Evolutionary conservation across 2,797 vertebrate species (phyloP), one percentile per base, ranked within the genome.

Genomic region (Tamandua tetradactyla): DNA sequence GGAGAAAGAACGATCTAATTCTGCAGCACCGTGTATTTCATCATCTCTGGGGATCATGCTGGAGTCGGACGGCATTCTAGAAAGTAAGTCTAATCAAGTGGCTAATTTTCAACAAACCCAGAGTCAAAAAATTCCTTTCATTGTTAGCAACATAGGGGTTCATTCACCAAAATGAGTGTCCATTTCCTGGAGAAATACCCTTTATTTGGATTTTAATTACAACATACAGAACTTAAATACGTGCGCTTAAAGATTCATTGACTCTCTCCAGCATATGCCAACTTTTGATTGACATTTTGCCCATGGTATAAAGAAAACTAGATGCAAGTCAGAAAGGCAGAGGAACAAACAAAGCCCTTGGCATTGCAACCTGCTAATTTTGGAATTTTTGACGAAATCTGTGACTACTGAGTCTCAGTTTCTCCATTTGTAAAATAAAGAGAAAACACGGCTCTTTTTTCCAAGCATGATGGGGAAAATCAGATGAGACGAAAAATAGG

Each of bases 1-100:
- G 87, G 92, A 97, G 87, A 42, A 96, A 93, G 82, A 92, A 95
- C 98, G 97, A 98, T 82, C 92, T 87, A 93, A 95, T 83, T 88
- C 91, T 64, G 89, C 93, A 96, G 94, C 89, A 97, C 93, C 96
- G 96, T 95, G 78, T 96, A 95, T 96, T 40, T 97, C 30, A 18
- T 59, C 0, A 87, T 87, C 95, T 95, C 93, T 55, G 88, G 64
- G 85, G 61, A 97, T 17, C 61, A 55, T 5, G 57, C 40, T 55
- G 18, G 17, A 37, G 64, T 95, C 88, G 83, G 27, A 80, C 10
- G 9, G 30, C 89, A 80, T 94, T 37, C 27, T 90, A 78, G 87
- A 97, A 97, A 96, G 78, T 23, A 79, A 88, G 87, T 49, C 42
- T 13, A 81, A 42, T 87, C 57, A 49, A 20, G 3, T 37, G 15